Conservation (phyloP, 2,888 invertebrate species). For the Vandiemenella viatica region DNA sequence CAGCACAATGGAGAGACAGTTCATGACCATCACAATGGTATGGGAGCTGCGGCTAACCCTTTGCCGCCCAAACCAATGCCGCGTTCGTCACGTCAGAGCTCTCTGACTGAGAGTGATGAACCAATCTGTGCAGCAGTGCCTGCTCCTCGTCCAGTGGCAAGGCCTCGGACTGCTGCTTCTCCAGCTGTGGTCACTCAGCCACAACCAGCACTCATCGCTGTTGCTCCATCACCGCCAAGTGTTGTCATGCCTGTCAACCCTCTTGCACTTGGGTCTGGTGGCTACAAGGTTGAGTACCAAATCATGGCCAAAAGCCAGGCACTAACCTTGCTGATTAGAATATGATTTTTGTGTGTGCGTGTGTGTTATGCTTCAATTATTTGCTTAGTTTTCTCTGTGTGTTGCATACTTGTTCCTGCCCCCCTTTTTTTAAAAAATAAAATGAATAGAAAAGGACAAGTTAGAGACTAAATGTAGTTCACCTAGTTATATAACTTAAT, state of each 20-base stretch:
- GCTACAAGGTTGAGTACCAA: constrained; percentile 83
- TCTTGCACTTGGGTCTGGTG: constrained; percentile 34
- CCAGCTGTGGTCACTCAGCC: constrained; percentile 26
- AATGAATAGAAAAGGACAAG: too few relatives aligned
- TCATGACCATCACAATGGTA: constrained; percentile 12
- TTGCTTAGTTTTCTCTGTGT: too few relatives aligned
- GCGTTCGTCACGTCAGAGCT: constrained; percentile 51
- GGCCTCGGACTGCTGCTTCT: constrained; percentile 51
- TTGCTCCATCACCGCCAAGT: constrained; percentile 1
- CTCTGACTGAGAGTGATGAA: constrained; percentile 50
- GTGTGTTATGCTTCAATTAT: too few relatives aligned
- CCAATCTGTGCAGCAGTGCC: constrained; percentile 2
- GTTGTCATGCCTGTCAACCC: constrained; percentile 44
- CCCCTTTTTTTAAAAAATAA: too few relatives aligned
- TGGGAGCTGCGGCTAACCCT: not conserved
- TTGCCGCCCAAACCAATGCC: constrained; percentile 67
- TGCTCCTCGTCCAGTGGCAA: constrained; percentile 45
- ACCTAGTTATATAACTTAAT: too few relatives aligned
- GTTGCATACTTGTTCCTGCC: too few relatives aligned
- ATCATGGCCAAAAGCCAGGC: too few relatives aligned
- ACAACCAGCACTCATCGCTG: not conserved
- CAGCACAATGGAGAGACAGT: constrained; percentile 13
- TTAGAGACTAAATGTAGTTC: too few relatives aligned
- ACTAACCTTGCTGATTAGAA: too few relatives aligned
- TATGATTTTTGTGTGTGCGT: too few relatives aligned